Conservation (phyloP, 2,113 vertebrate genomes). For the Caranx melampygus region DNA sequence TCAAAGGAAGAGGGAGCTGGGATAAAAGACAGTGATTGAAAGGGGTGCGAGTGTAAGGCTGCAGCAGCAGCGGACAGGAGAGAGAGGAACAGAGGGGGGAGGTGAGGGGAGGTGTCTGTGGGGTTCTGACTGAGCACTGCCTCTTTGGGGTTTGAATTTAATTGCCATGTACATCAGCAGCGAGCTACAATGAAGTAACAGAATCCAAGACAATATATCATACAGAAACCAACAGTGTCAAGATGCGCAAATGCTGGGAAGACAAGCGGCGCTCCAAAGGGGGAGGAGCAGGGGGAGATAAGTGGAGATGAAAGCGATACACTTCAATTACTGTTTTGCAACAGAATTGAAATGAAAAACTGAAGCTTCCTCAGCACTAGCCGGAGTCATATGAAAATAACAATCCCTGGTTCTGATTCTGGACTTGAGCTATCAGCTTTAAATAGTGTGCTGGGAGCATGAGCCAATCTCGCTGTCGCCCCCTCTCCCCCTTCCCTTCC, state of each 20-base stretch:
- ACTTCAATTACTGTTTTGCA: constrained; percentile 77
- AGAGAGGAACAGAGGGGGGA: background rate
- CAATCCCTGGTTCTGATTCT: constrained; percentile 54
- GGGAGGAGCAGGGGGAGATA: constrained; percentile 69
- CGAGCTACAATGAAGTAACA: constrained; percentile 64
- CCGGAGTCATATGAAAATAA: constrained; percentile 65
- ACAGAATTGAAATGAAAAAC: constrained; percentile 63
- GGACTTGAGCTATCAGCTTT: constrained; percentile 66
- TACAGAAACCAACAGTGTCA: constrained; percentile 74
- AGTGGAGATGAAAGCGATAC: constrained; percentile 77
- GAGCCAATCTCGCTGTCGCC: constrained; percentile 28
- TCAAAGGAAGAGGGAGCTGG: constrained; percentile 54
- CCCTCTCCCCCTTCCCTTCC: constrained; percentile 22
- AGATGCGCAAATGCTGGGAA: constrained; percentile 51
- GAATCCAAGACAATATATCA: constrained; percentile 75
- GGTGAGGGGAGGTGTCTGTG: background rate
- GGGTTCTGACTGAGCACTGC: constrained; percentile 34
- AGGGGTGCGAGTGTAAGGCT: constrained; percentile 46
- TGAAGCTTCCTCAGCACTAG: constrained; percentile 52
- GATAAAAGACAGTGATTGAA: constrained; percentile 70
- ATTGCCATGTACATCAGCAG: constrained; percentile 77
- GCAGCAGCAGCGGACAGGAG: constrained; percentile 21
- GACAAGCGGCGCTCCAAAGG: constrained; percentile 68
- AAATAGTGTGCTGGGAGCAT: constrained; percentile 55
- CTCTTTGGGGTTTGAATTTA: constrained; percentile 76